Percentiles rank a stretch among this genome's conserved stretches.
phyloP scores from a whole-genome alignment of 2,888 invertebrate genomes.

The Apamea anceps region DNA sequence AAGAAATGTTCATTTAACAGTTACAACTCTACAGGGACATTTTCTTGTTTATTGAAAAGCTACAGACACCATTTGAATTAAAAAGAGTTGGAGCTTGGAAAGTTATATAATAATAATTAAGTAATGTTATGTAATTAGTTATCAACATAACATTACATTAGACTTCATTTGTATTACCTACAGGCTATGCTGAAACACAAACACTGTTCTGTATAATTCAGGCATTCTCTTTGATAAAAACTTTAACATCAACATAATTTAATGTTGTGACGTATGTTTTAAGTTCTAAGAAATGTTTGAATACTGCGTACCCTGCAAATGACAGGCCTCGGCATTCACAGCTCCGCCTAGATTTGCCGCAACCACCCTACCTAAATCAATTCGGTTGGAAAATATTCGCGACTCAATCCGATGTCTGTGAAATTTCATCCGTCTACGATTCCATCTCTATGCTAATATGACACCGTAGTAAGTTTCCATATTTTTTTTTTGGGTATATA shows the following conservation, averaged over 20 bases:
- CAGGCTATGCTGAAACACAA: neutral
- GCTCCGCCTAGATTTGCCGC: slow-evolving; percentile 48
- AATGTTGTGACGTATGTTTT: slow-evolving; percentile 6
- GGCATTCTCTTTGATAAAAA: neutral
- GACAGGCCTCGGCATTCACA: slow-evolving; percentile 46
- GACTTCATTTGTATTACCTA: neutral
- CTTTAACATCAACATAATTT: neutral
- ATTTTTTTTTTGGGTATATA: slow-evolving; percentile 17
- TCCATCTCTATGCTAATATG: slow-evolving; percentile 63
- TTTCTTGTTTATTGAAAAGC: neutral
- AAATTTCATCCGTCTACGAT: slow-evolving; percentile 60
- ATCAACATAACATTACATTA: neutral
- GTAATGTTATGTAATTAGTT: neutral
- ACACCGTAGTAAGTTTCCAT: slow-evolving; percentile 41
- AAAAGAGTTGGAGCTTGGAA: neutral
- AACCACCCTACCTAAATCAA: slow-evolving; percentile 59
- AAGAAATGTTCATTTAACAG: neutral
- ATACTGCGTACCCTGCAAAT: slow-evolving; percentile 44
- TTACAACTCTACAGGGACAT: neutral
- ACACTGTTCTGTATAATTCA: neutral
- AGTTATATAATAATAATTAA: neutral
- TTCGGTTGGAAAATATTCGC: slow-evolving; percentile 62
- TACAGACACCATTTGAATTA: neutral
- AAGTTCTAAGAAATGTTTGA: slow-evolving; percentile 14
- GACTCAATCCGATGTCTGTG: slow-evolving; percentile 59